These are phyloP conservation scores for Argynnis bischoffii DNA, from an alignment of 2,888 invertebrate species.

Conservation along the genomic window DNA sequence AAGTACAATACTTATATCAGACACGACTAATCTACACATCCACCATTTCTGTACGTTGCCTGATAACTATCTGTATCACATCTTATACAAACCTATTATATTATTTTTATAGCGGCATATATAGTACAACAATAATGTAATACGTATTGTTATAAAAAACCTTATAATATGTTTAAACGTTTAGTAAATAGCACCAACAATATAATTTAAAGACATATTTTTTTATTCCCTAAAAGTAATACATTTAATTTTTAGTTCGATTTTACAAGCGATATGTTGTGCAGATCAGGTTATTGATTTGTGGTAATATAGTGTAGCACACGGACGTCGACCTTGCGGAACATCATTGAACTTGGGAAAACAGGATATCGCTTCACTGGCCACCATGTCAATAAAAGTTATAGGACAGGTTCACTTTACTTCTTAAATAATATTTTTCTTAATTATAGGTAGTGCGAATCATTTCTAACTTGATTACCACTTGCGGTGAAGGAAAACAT, in stretches of 20 bases:
- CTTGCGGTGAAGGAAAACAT: no score
- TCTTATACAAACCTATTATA: constrained; percentile 12
- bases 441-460: no score
- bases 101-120: constrained; percentile 21
- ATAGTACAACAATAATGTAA: not conserved
- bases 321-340: constrained; percentile 69
- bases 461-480: no score
- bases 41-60: constrained; percentile 14
- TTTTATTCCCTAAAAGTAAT: not conserved
- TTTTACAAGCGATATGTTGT: constrained; percentile 50
- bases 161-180: no score
- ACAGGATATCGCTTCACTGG: constrained; percentile 35
- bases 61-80: constrained; percentile 20
- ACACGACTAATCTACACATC: constrained; percentile 23
- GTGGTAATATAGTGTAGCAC: constrained; percentile 53
- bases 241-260: not conserved
- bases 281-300: constrained; percentile 79
- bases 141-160: no score
- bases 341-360: constrained; percentile 45
- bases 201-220: no score
- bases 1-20: constrained; percentile 20
- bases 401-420: no score
- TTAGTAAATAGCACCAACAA: no score
- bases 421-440: no score
- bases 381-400: constrained; percentile 1